Conservation (phyloP, 2,888 invertebrate species). For the Julus scanicus region DNA sequence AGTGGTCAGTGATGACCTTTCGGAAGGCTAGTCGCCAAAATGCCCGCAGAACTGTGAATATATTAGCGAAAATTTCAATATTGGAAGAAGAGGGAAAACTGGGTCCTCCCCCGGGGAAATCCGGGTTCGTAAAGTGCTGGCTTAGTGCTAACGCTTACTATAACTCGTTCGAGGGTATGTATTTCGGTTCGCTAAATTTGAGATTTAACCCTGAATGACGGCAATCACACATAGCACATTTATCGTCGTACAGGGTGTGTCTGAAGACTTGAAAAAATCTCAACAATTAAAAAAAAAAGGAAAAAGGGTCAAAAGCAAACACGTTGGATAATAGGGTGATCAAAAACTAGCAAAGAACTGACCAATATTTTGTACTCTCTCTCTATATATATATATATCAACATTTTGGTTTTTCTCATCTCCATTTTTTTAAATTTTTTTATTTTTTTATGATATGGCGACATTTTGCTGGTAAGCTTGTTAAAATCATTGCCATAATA, state of each 20-base stretch:
- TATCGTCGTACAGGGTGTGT: not conserved
- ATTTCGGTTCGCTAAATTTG: not conserved
- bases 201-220: not conserved
- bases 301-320: not conserved
- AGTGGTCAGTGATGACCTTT: not conserved
- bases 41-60: not conserved
- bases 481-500: not conserved
- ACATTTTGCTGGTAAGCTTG: not conserved
- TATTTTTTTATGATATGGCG: not conserved
- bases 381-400: not conserved
- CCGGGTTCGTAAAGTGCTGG: not conserved
- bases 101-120: not conserved
- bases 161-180: not conserved
- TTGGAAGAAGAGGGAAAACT: not conserved
- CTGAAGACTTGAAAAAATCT: not conserved
- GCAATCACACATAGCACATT: not conserved
- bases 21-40: not conserved
- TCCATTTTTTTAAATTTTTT: not conserved
- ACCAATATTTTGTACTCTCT: slow-evolving; percentile 1
- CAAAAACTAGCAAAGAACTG: not conserved
- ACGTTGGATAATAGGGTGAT: not conserved
- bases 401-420: not conserved
- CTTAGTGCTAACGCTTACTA: not conserved
- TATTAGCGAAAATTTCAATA: slow-evolving; percentile 26
- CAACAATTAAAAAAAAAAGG: no score